Conservation (phyloP, 2,888 invertebrate species). For the Chelonus formosanus region DNA sequence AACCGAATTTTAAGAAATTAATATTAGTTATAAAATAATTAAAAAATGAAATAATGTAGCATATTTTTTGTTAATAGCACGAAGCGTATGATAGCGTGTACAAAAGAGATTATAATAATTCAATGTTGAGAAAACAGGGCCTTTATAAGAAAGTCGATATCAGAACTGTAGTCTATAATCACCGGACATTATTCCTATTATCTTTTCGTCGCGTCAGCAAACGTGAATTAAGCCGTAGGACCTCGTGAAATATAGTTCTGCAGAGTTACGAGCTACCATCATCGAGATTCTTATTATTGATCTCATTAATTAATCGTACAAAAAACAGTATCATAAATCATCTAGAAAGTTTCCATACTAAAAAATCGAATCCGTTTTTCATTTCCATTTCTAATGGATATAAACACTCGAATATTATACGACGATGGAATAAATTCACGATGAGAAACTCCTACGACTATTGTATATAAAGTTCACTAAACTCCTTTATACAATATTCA, state of each 20-base stretch:
- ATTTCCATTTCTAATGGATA: too few relatives aligned
- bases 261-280: neutral
- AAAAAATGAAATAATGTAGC: neutral
- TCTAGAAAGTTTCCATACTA: neutral
- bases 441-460: too few relatives aligned
- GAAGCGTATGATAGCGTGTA: neutral
- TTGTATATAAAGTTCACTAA: too few relatives aligned
- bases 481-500: too few relatives aligned
- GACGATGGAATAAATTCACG: too few relatives aligned
- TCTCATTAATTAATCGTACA: conserved; percentile 25
- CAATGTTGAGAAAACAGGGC: conserved; percentile 1
- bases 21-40: too few relatives aligned
- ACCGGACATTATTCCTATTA: conserved; percentile 54
- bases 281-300: conserved; percentile 19
- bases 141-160: conserved; percentile 29
- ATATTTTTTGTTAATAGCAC: neutral
- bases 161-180: conserved; percentile 47
- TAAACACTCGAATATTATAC: too few relatives aligned
- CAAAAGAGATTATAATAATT: conserved; percentile 9
- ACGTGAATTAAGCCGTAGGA: conserved; percentile 51
- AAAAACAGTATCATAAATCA: conserved; percentile 14
- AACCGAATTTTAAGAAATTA: too few relatives aligned
- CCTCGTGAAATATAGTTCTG: conserved; percentile 42
- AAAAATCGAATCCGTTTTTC: too few relatives aligned
- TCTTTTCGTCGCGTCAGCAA: conserved; percentile 44